Percentiles rank a stretch among this genome's conserved stretches.
These are phyloP conservation scores for Trinorchestia longiramus DNA, from an alignment of 1,140 invertebrate genomes.

Conservation along the genomic window DNA sequence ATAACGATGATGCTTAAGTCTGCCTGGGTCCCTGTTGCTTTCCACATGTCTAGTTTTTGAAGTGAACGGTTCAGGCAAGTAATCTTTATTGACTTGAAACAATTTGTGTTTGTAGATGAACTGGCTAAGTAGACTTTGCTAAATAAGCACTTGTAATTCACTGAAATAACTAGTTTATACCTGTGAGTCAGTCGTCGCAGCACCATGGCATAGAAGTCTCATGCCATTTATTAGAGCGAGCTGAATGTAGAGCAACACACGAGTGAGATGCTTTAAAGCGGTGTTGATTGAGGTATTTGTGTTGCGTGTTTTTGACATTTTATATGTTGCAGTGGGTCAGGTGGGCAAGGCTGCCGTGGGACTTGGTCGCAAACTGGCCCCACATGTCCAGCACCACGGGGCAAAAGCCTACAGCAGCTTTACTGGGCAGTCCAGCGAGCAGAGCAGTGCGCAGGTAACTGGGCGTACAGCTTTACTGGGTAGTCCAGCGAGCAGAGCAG, in stretches of 20 bases:
- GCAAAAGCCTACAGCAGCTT: slow-evolving; percentile 73
- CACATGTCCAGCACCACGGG: slow-evolving; percentile 75
- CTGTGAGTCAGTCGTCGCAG: not conserved
- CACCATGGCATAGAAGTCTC: not conserved
- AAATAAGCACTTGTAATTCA: no score
- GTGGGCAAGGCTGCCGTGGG: slow-evolving; percentile 77
- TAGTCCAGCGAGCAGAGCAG: slow-evolving; percentile 73
- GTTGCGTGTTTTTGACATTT: no score
- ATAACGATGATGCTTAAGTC: no score
- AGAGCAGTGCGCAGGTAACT: slow-evolving; percentile 72
- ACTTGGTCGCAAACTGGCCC: slow-evolving; percentile 77
- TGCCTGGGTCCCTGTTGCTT: no score
- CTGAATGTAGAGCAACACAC: no score
- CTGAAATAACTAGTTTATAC: not conserved
- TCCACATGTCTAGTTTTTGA: no score
- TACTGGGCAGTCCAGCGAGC: slow-evolving; percentile 72
- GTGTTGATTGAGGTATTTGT: slow-evolving; percentile 76
- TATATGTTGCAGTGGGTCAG: slow-evolving; percentile 73
- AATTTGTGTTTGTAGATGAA: no score
- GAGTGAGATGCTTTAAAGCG: slow-evolving; percentile 77
- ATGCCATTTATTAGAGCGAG: no score
- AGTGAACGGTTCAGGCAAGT: no score
- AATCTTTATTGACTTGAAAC: no score
- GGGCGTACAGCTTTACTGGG: slow-evolving; percentile 71
- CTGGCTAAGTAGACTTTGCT: no score